phyloP scores from a whole-genome alignment of 1,140 invertebrate genomes.

The Drosophila oshimai region DNA sequence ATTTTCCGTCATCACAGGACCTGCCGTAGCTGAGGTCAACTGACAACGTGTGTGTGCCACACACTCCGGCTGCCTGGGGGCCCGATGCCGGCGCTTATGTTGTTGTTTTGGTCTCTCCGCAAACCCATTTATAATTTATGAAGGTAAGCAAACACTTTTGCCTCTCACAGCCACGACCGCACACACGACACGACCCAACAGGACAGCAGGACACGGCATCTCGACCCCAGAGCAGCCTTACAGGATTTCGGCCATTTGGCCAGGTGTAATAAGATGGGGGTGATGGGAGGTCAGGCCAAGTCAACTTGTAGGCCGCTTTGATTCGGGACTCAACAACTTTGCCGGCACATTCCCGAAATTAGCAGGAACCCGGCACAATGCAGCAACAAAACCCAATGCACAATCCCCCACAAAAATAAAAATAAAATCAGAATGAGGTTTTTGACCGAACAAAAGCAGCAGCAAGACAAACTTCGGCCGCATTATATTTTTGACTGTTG shows the following conservation, averaged over 20 bases:
- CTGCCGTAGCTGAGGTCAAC: constrained; percentile 30
- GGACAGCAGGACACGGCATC: constrained; percentile 17
- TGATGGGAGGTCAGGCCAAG: constrained; percentile 14
- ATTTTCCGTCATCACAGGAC: constrained; percentile 40
- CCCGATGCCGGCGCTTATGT: not conserved
- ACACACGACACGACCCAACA: constrained; percentile 18
- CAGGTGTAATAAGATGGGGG: constrained; percentile 14
- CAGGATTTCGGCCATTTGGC: constrained; percentile 43
- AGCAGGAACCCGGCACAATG: constrained; percentile 41
- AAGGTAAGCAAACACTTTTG: constrained; percentile 76
- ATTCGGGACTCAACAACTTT: constrained; percentile 47
- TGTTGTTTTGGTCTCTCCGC: constrained; percentile 51
- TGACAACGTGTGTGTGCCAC: constrained; percentile 28
- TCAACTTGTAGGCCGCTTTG: constrained; percentile 51
- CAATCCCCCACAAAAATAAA: constrained; percentile 27
- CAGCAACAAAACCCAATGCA: constrained; percentile 1
- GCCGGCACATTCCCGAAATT: constrained; percentile 55
- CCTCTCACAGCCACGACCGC: constrained; percentile 16
- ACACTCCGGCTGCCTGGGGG: constrained; percentile 10
- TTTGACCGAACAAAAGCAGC: constrained; percentile 34
- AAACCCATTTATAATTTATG: constrained; percentile 77
- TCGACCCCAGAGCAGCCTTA: constrained; percentile 43
- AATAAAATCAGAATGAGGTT: constrained; percentile 44
- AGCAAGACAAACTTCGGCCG: constrained; percentile 55
- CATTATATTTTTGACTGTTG: constrained; percentile 25